phyloP scores from a whole-genome alignment of 2,113 vertebrate genomes.

The Poecilia latipinna region DNA sequence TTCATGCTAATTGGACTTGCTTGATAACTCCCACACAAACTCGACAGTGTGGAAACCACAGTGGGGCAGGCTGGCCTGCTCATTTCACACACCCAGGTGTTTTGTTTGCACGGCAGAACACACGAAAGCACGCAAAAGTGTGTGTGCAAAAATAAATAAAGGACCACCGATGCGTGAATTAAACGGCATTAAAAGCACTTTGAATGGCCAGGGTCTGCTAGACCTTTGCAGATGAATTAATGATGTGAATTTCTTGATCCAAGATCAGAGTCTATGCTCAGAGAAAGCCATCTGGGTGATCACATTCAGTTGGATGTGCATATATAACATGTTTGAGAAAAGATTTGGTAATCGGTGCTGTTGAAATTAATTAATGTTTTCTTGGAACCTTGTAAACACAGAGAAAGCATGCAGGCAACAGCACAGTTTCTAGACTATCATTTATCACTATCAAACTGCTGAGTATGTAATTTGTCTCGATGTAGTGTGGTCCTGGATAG shows the following conservation, averaged over 20 bases:
- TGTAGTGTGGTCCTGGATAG: slow-evolving; percentile 7
- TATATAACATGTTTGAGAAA: not conserved
- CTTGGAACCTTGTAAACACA: not conserved
- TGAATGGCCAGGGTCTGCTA: slow-evolving; percentile 14
- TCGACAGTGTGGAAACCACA: slow-evolving; percentile 46
- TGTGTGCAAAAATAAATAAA: slow-evolving; percentile 20
- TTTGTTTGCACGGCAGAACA: not conserved
- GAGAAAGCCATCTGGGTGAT: no score
- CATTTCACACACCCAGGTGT: slow-evolving; percentile 13
- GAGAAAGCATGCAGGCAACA: not conserved
- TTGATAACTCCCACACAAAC: slow-evolving; percentile 64
- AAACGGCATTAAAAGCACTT: slow-evolving; percentile 28
- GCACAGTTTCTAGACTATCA: not conserved
- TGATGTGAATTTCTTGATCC: no score
- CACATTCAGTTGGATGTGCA: not conserved
- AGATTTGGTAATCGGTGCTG: not conserved
- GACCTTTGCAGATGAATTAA: no score
- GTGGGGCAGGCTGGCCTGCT: slow-evolving; percentile 26
- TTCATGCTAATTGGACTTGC: slow-evolving; percentile 72
- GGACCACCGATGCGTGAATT: slow-evolving; percentile 7
- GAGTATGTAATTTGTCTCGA: not conserved
- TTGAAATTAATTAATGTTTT: not conserved
- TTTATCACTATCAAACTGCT: not conserved
- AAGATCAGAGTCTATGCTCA: no score
- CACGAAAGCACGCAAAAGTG: slow-evolving; percentile 1